These are phyloP conservation scores for Dendrophyllia cribrosa DNA, from an alignment of 64 coral and sea anemone species.

Conservation along the genomic window DNA sequence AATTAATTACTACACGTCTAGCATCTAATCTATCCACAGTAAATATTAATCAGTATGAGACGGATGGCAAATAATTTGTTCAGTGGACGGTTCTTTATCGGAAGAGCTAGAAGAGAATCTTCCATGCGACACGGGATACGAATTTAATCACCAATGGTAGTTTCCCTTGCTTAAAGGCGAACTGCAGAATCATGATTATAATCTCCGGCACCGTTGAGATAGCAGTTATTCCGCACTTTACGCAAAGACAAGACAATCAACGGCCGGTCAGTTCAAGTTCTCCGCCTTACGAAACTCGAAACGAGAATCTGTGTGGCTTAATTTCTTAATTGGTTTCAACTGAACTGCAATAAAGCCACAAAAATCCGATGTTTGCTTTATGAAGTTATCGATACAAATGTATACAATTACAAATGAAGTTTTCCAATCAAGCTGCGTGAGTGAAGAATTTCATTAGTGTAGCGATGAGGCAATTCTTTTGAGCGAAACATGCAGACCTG, in stretches of 20 bases:
- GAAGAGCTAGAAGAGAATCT: background rate
- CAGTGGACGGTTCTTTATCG: background rate
- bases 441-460: background rate
- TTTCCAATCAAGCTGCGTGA: background rate
- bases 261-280: background rate
- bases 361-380: background rate
- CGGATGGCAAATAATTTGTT: background rate
- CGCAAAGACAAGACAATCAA: constrained; percentile 2
- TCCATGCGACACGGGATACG: background rate
- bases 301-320: background rate
- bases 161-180: background rate
- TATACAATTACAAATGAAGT: background rate
- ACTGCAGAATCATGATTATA: background rate
- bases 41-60: constrained; percentile 9
- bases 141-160: background rate
- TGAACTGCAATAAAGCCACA: background rate
- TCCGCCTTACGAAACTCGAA: background rate
- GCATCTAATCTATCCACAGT: background rate
- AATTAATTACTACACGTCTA: constrained; percentile 23
- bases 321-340: background rate
- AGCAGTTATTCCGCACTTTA: background rate
- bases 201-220: background rate
- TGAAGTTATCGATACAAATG: constrained; percentile 8
- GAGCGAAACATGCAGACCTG: constrained; percentile 9
- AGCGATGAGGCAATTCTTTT: background rate